Base-by-base conservation (phyloP, 2,888 invertebrate genomes). In the Morinoia aosen region DNA sequence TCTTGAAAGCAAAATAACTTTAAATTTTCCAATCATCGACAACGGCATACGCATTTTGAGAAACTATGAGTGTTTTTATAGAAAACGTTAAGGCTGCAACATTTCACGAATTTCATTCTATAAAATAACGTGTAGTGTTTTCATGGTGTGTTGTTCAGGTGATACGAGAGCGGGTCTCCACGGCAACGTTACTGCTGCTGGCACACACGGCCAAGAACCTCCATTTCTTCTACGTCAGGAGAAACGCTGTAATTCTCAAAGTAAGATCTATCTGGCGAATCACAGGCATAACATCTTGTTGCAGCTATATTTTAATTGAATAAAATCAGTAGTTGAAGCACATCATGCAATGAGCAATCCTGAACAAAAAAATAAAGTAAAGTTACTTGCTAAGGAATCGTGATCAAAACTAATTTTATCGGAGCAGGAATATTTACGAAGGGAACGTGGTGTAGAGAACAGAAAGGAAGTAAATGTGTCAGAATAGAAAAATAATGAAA, bases 161-260 rank as follows among this genome's bases (percentile, higher is more conserved):
- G 97, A 97, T 98, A 58, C 98, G 98, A 14, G 98, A 98, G 97
- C 98, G 98, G 97, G 98, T 99, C 96, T 98, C 98, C 10, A 98
- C 98, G 3, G 98, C 98, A 0, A 98, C 98, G 0, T 97, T 98
- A 39, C 97, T 98, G 91, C 97, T 98, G 33, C 97, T 98, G 91
- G 98, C 98, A 0, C 97, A 97, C 94, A 98, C 98, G 3, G 98
- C 98, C 0, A 98, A 98, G 97, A 98, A 98, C 96, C 97, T 98
- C 95, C 97, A 97, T 48, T 97, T 97, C 95, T 97, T 98, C 4
- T 97, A 98, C 96, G 98, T 99, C 0, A 97, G 99, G 91, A 98
- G 98, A 95, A 98, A 98, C 97, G 98, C 98, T 0, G 98, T 98
- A 19, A 98, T 98, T 96, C 97, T 98, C 96, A 98, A 98, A 97